Base-by-base conservation (phyloP, 2,888 invertebrate genomes). In the Epirrhoe tristata region DNA sequence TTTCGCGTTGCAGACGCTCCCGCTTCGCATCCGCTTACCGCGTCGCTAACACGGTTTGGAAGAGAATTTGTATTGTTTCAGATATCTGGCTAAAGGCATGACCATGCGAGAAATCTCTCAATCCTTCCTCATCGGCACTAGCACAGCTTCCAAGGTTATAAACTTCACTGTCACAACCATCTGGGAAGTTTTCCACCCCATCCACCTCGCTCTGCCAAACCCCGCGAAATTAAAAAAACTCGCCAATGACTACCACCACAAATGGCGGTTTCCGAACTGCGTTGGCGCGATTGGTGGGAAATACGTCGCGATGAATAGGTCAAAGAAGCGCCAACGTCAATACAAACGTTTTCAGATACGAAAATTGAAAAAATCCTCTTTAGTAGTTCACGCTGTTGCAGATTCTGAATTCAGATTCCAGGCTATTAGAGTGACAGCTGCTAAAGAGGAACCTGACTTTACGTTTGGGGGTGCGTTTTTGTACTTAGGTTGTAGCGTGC, bases 181-280 rank as follows among this genome's bases (percentile, higher is more conserved):
- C 14, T 67, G 68, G 71, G 70, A 66, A 7, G 39, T 48, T 4
- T 59, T 72, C 0, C 58, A 63, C 0, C 32, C 50, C 1, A 48
- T 32, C 0, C 72, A 74, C 62, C 17, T 74, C 0, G 54, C 43
- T 0, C 52, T 54, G 0, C 72, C 72, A 1, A 62, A 63, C 24
- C 61, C 31, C 0, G 8, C 61, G 0, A 61, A 71, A 0, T 50
- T 69, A 50, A 61, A 59, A n/a, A 36, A 16, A 14, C 24, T 70
- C 5, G 68, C 74, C 17, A 52, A 62, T 1, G 59, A 70, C 24
- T 73, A 57, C 58, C 51, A 65, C 50, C 52, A 66, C 5, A 69
- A 61, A 57, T 73, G 67, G 69, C 67, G 70, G 10, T 74, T 73
- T 7, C 72, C 73, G 0, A 74, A 74, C 62, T 74, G 74, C 50